Evolutionary conservation across 2,888 invertebrate species (phyloP), one percentile per base, ranked within the genome.

Genomic region (Macaria liturata): DNA sequence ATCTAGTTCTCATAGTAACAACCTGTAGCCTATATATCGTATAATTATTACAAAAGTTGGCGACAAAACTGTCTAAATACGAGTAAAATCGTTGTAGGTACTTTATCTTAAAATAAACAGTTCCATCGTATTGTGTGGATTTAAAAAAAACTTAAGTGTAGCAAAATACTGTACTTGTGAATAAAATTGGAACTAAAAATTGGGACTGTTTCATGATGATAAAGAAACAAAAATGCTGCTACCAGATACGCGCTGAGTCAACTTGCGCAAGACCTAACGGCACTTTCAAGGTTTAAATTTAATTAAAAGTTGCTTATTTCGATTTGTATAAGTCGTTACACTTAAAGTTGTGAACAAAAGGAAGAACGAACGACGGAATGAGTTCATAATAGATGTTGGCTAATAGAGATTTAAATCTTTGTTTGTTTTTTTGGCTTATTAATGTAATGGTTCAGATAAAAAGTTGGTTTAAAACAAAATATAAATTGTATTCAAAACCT

Each of bases 31-130:
- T 50, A 50, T 44, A 39, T 54, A 47, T 44, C 20, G 20, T 20
- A 47, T 49, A 52, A 55, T 55, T 49, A 61, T 55, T 49, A 31
- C 54, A n/a, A 58, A 54, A 55, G 55, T 61, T 58, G 52, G 42
- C 39, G 46, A 48, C 39, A 30, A 49, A 61, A 51, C 52, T 30
- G 40, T 32, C 46, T 20, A 2, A 20, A 20, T 2, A 20, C 31
- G 51, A 58, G 49, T 55, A 52, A 46, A 44, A 57, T 50, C 54
- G 54, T 54, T 58, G n/a, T n/a, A n/a, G n/a, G n/a, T 39, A 39
- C 30, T 45, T 58, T 52, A 61, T 58, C 55, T 61, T 44, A 58
- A 55, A 53, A 52, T 52, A 58, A 55, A 61, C 57, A 54, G 47
- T 32, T 49, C 31, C n/a, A 47, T 50, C 46, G 47, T 57, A 46